These are phyloP conservation scores for Eupelmus urozonus DNA, from an alignment of 2,888 invertebrate genomes.

Conservation along the genomic window DNA sequence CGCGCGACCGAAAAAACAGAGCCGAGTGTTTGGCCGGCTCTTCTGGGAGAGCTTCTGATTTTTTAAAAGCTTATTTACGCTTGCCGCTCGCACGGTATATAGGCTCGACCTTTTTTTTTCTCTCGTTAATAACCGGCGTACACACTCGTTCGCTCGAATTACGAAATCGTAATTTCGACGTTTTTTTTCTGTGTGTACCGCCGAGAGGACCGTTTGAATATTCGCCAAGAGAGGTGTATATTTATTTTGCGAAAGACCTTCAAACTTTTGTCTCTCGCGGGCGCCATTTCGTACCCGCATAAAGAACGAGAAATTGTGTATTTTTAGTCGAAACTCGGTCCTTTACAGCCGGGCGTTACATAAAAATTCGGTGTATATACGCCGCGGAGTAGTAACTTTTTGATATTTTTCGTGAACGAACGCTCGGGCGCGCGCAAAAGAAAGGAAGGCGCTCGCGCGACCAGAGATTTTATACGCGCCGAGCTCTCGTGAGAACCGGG, in stretches of 20 bases:
- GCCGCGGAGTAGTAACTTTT: background rate
- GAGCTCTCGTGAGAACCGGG: too few relatives aligned
- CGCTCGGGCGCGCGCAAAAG: background rate
- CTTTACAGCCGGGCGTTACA: background rate
- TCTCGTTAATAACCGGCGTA: background rate
- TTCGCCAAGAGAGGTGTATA: background rate
- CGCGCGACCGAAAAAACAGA: too few relatives aligned
- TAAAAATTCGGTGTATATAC: background rate
- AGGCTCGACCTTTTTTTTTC: background rate
- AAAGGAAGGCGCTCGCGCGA: too few relatives aligned
- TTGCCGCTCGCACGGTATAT: background rate
- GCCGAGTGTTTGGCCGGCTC: too few relatives aligned
- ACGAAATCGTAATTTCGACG: slow-evolving; percentile 31
- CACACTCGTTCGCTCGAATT: slow-evolving; percentile 2
- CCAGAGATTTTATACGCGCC: too few relatives aligned
- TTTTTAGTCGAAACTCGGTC: background rate
- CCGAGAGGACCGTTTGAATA: background rate
- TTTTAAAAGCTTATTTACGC: background rate
- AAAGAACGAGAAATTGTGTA: background rate
- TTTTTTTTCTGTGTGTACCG: slow-evolving; percentile 5
- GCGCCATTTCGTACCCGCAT: background rate
- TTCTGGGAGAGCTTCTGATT: background rate
- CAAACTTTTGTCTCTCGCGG: background rate
- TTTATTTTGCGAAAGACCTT: slow-evolving; percentile 25
- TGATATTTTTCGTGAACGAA: too few relatives aligned